Evolutionary conservation across 2,113 vertebrate species (phyloP), one percentile per base, ranked within the genome.

Genomic region (Gnathonemus echidnorhynchus): DNA sequence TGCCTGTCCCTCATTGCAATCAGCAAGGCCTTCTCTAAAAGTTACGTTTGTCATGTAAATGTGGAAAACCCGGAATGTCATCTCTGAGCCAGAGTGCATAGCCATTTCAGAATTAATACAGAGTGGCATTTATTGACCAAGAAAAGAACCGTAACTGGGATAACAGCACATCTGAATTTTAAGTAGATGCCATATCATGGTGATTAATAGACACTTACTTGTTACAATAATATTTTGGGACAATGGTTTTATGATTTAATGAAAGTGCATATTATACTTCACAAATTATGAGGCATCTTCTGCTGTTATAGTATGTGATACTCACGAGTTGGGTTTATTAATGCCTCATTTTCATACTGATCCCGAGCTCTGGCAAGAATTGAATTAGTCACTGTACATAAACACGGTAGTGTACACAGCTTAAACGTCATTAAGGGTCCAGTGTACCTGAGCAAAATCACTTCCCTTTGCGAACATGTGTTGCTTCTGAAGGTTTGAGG

Each of bases 181-280:
- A 88, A 90, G 53, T 56, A 66, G 77, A 74, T 45, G 24, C 49
- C 77, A 83, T 66, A 88, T 88, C 74, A 5, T 66, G 27, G 88
- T 90, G 90, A 90, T 50, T 88, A 88, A 88, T 85, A 74, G n/a
- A 70, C 87, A 46, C 52, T 85, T 88, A 58, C 74, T 27, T 49
- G 15, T 53, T 42, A n/a, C 35, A 35, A 10, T 39, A n/a, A 42
- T 49, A 13, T 66, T 86, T 62, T 88, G 85, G 87, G 52, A 45
- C 45, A 74, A 66, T 5, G 52, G 50, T 88, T 88, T 58, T 62
- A 62, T 85, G 50, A 85, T 88, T 90, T 88, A 88, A 66, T 88
- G 87, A 48, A 86, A 56, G 80, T 27, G n/a, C 66, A n/a, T 56
- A 83, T 85, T 62, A 88, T 17, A 66, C 66, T 35, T 24, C 21